phyloP scores from a whole-genome alignment of 2,797 vertebrate genomes.

The Eulemur coronatus region DNA sequence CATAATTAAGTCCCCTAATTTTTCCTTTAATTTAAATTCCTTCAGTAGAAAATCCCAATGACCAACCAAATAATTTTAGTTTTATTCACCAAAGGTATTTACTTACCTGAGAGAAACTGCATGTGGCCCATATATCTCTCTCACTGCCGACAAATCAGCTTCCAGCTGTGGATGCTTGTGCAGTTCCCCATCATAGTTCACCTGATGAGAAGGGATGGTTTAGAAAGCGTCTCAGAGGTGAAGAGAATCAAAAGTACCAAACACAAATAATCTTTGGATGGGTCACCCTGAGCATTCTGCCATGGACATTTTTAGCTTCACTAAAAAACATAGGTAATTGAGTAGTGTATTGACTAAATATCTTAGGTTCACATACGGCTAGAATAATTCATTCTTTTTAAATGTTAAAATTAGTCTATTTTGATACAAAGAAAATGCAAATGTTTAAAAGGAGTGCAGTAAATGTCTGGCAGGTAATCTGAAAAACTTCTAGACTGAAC shows the following conservation, averaged over 20 bases:
- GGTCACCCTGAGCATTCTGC: background rate
- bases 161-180: slow-evolving; percentile 93
- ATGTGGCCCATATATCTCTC: slow-evolving; percentile 91
- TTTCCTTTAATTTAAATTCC: background rate
- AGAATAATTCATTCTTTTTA: background rate
- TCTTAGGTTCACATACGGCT: background rate
- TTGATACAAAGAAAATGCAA: background rate
- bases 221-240: background rate
- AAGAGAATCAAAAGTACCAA: too few species aligned
- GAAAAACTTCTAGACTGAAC: background rate
- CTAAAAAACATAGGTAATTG: background rate
- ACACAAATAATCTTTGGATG: background rate
- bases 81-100: background rate
- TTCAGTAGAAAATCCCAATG: background rate
- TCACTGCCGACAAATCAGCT: slow-evolving; percentile 91
- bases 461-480: background rate
- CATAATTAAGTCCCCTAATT: background rate
- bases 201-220: slow-evolving; percentile 77
- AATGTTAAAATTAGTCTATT: background rate
- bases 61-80: background rate
- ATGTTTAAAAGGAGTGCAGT: background rate
- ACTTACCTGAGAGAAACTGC: slow-evolving; percentile 94
- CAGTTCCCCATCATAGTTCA: slow-evolving; percentile 92
- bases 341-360: background rate
- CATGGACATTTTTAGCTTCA: background rate